phyloP scores from a whole-genome alignment of 2,888 invertebrate genomes.

The Pollenia labialis region DNA sequence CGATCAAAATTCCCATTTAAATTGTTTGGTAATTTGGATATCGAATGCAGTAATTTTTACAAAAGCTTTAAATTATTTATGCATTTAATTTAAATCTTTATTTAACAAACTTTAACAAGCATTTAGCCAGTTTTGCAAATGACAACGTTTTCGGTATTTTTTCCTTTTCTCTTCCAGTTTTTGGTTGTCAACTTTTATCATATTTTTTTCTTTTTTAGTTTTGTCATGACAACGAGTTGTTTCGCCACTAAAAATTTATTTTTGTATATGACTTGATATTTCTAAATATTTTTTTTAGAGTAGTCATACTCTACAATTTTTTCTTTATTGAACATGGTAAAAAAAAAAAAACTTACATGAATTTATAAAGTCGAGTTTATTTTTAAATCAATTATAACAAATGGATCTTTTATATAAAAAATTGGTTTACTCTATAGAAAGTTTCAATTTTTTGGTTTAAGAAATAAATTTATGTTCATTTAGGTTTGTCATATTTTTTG shows the following conservation, averaged over 20 bases:
- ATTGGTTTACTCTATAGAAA: not conserved
- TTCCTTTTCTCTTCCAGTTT: not conserved
- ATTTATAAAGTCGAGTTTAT: not conserved
- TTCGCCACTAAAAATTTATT: conserved; percentile 24
- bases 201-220: conserved; percentile 9
- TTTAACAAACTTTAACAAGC: not conserved
- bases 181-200: conserved; percentile 46
- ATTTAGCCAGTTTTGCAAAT: not conserved
- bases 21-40: too few species aligned
- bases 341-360: not conserved
- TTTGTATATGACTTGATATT: not conserved
- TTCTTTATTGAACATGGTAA: not conserved
- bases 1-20: too few species aligned
- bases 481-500: too few species aligned
- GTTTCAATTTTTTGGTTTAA: not conserved
- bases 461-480: not conserved
- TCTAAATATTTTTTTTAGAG: conserved; percentile 3
- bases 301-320: conserved; percentile 8
- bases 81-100: not conserved
- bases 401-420: not conserved
- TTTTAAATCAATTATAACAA: conserved; percentile 29
- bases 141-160: not conserved
- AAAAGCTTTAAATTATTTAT: not conserved
- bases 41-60: not conserved
- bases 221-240: conserved; percentile 49